Evolutionary conservation across 2,797 vertebrate species (phyloP).

Genomic region (Silurus aristotelis): DNA sequence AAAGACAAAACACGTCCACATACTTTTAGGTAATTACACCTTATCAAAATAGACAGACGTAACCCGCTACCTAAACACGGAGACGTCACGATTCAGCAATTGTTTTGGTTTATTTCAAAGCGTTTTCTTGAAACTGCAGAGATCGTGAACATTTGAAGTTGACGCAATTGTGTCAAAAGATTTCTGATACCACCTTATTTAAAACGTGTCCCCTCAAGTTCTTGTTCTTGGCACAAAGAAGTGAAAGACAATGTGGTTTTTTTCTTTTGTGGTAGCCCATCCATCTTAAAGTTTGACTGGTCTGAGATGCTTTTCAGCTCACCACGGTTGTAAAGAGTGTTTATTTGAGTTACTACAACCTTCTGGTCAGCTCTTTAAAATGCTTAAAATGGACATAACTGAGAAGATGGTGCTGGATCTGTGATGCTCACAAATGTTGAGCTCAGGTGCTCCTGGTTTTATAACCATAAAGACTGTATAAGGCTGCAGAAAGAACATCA

Average conservation of each 20-base stretch:
- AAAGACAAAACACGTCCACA: conserved; percentile 18
- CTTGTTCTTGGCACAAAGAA: background rate
- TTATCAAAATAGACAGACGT: conserved; percentile 4
- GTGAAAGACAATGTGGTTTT: background rate
- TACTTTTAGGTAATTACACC: conserved; percentile 21
- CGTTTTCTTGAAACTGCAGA: background rate
- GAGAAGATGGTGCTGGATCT: too few relatives aligned
- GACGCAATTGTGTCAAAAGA: too few relatives aligned
- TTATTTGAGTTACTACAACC: background rate
- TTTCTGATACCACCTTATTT: too few relatives aligned
- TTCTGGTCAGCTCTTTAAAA: background rate
- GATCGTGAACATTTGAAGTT: too few relatives aligned
- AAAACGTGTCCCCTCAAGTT: background rate
- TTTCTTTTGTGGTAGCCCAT: background rate
- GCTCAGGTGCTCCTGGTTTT: too few relatives aligned
- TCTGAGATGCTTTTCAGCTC: conserved; percentile 9
- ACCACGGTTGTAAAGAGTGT: background rate
- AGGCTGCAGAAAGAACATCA: too few relatives aligned
- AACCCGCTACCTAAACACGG: conserved; percentile 6
- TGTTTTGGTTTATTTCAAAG: background rate
- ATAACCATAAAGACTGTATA: too few relatives aligned
- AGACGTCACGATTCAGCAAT: background rate
- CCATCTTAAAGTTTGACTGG: background rate
- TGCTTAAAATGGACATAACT: too few relatives aligned
- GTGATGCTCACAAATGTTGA: too few relatives aligned